phyloP scores from a whole-genome alignment of 2,113 vertebrate genomes.

The Casuarius casuarius region DNA sequence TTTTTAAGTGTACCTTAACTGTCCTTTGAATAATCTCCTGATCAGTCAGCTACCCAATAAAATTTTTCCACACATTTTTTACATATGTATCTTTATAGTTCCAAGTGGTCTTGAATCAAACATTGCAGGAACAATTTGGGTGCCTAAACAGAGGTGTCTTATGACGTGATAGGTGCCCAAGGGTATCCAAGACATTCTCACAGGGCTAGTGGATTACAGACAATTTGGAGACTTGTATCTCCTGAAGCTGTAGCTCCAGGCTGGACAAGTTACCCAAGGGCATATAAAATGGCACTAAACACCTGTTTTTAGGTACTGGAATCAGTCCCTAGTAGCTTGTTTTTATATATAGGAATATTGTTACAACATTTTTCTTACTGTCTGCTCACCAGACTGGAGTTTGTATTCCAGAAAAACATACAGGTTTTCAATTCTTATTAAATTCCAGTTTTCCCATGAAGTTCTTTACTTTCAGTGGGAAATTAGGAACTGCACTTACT shows the following conservation, averaged over 20 bases:
- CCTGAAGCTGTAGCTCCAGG: not conserved
- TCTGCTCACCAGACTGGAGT: not conserved
- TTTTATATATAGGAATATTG: not conserved
- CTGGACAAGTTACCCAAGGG: not conserved
- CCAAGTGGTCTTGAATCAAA: not conserved
- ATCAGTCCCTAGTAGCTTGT: not conserved
- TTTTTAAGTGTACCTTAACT: not conserved
- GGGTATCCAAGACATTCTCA: fast-evolving
- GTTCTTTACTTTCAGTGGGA: not conserved
- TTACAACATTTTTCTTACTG: not conserved
- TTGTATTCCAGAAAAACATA: not conserved
- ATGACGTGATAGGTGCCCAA: not conserved
- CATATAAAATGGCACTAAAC: not conserved
- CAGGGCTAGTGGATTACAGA: not conserved
- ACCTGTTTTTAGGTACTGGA: not conserved
- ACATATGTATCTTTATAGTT: not conserved
- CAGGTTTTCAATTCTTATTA: not conserved
- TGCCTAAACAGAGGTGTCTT: not conserved
- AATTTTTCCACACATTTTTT: not conserved
- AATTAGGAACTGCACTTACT: not conserved
- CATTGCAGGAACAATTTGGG: not conserved
- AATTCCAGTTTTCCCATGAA: not conserved
- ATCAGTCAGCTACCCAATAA: not conserved
- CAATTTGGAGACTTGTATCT: not conserved
- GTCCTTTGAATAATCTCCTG: not conserved